A percentile compares a stretch with the other conserved stretches of the same genome.
These are phyloP conservation scores for Poecilobothrus nobilitatus DNA, from an alignment of 2,888 invertebrate genomes.

Conservation along the genomic window DNA sequence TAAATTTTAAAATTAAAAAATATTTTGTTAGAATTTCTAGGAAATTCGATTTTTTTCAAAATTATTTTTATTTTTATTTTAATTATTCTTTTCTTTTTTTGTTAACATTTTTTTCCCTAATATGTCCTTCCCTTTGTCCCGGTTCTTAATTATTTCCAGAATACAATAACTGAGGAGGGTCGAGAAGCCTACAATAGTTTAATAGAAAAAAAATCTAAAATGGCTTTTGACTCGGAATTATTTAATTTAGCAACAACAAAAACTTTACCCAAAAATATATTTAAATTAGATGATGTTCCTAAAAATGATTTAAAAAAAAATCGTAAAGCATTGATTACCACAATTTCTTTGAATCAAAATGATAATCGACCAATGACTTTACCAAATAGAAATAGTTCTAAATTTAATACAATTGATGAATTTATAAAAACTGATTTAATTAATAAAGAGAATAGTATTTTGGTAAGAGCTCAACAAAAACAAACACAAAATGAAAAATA, in stretches of 20 bases:
- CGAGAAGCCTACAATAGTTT: constrained; percentile 88
- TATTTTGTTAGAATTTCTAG: no score
- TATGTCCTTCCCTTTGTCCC: background rate
- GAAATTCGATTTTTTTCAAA: background rate
- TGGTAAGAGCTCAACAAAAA: constrained; percentile 23
- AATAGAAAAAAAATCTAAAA: constrained; percentile 62
- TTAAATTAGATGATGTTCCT: constrained; percentile 22
- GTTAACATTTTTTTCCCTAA: background rate
- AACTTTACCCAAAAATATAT: constrained; percentile 35
- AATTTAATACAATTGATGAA: constrained; percentile 14
- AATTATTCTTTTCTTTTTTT: background rate
- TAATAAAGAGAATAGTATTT: constrained; percentile 29
- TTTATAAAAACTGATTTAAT: background rate
- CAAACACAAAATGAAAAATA: constrained; percentile 9
- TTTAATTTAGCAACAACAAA: constrained; percentile 35
- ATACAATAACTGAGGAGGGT: constrained; percentile 77
- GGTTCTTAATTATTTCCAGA: constrained; percentile 47
- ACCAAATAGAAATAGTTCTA: constrained; percentile 34
- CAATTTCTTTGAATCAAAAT: constrained; percentile 18
- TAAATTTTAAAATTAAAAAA: no score
- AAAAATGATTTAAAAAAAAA: constrained; percentile 9
- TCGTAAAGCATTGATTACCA: constrained; percentile 26
- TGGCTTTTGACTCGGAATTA: constrained; percentile 32
- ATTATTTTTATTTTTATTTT: background rate
- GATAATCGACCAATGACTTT: constrained; percentile 37